Percentiles rank a stretch among this genome's conserved stretches.
phyloP scores from a whole-genome alignment of 2,888 invertebrate species.

The Caenorhabditis angaria region DNA sequence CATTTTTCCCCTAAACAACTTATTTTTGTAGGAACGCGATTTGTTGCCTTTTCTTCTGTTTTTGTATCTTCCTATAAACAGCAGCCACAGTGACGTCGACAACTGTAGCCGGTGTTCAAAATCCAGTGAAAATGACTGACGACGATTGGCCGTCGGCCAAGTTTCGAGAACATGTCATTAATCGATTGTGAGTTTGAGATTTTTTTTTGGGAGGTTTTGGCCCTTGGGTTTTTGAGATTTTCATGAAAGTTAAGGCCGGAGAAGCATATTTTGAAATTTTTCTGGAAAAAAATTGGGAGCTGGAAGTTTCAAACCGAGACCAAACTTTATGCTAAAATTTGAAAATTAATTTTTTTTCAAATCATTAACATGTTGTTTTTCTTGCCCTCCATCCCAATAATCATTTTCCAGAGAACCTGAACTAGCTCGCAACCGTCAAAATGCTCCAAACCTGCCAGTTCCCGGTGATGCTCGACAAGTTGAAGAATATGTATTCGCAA shows the following conservation, averaged over 20 bases:
- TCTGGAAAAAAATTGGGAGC: background rate
- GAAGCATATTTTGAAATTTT: background rate
- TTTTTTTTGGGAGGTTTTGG: background rate
- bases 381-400: background rate
- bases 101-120: constrained; percentile 9
- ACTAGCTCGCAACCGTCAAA: constrained; percentile 70
- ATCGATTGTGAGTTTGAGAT: constrained; percentile 70
- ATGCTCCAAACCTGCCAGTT: constrained; percentile 71
- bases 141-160: constrained; percentile 72
- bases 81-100: constrained; percentile 34
- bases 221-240: background rate
- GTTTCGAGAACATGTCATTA: constrained; percentile 71
- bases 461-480: constrained; percentile 70
- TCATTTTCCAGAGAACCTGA: constrained; percentile 67
- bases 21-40: background rate
- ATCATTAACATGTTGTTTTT: background rate
- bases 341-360: background rate
- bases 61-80: background rate
- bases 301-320: background rate
- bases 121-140: constrained; percentile 56
- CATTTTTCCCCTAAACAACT: background rate
- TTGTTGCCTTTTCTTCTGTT: background rate
- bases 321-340: background rate
- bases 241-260: background rate
- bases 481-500: constrained; percentile 72